Percentiles rank a stretch among this genome's conserved stretches.
phyloP scores from a whole-genome alignment of 2,888 invertebrate genomes.

The Catocala fraxini region DNA sequence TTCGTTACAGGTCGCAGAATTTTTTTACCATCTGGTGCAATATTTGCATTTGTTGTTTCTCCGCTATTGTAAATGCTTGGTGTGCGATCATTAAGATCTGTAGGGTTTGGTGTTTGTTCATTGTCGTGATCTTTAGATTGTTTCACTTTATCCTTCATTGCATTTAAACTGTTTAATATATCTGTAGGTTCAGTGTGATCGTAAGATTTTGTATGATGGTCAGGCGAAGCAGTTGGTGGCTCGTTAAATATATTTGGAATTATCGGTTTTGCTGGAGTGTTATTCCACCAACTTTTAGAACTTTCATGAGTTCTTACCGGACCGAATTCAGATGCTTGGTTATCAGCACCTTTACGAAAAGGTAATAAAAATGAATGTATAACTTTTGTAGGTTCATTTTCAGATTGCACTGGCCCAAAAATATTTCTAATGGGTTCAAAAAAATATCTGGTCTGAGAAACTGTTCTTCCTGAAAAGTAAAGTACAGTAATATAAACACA shows the following conservation, averaged over 20 bases:
- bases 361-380: constrained; percentile 10
- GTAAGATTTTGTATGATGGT: constrained; percentile 33
- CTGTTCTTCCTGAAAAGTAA: constrained; percentile 22
- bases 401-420: constrained; percentile 7
- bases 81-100: background rate
- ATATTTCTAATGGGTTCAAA: constrained; percentile 27
- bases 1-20: constrained; percentile 25
- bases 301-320: background rate
- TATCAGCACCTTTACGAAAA: constrained; percentile 6
- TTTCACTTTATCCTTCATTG: constrained; percentile 45
- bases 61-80: background rate
- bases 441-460: constrained; percentile 13
- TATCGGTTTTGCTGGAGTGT: constrained; percentile 4
- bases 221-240: constrained; percentile 2
- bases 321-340: background rate
- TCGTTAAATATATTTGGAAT: constrained; percentile 6
- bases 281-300: constrained; percentile 1
- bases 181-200: constrained; percentile 37
- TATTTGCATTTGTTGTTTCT: background rate
- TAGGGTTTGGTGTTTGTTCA: background rate
- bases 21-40: background rate
- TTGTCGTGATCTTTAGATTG: background rate
- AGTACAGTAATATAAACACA: background rate
- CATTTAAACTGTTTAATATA: constrained; percentile 49
- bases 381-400: background rate